Evolutionary conservation across 2,888 invertebrate species (phyloP), one percentile per base, ranked within the genome.

Genomic region (Drosophila kuntzei): DNA sequence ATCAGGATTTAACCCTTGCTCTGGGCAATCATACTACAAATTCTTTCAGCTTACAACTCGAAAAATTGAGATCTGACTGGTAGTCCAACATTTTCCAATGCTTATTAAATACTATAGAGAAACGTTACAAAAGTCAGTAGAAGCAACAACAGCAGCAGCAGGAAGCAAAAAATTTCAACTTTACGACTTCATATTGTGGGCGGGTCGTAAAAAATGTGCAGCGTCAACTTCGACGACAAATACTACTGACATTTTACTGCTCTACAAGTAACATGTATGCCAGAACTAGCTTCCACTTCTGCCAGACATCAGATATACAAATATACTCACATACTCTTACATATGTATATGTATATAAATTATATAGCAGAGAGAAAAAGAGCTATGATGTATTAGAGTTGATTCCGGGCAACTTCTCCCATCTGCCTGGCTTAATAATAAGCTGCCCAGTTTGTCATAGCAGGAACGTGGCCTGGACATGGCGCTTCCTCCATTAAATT

Each of bases 101-200:
- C 87, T 85, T 85, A 85, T 85, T 88, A 87, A 86, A 87, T 81
- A 75, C 79, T 81, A 81, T 80, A 80, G 83, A 58, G 78, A 83
- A 78, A 65, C 63, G 53, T 47, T 66, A 61, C 70, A 41, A 59
- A 65, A 60, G 61, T 59, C 59, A 46, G 59, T 66, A 68, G 66
- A 46, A 55, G 50, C 34, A 71, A 59, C 67, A 54, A 58, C 71
- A 58, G 47, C 70, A 67, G 63, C 81, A 82, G 85, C 83, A 85
- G 80, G 85, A 79, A 79, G 85, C 87, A 63, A 81, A 81, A 79
- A 88, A 79, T 79, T 81, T 58, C 83, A 77, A 77, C 76, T 88
- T 89, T 89, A 89, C 89, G 87, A 80, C 89, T 89, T 82, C 84
- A 89, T 89, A 89, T 88, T 83, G 87, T 80, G 84, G 87, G 75